Base-by-base conservation (phyloP, 2,113 vertebrate genomes). In the Xyrauchen texanus region DNA sequence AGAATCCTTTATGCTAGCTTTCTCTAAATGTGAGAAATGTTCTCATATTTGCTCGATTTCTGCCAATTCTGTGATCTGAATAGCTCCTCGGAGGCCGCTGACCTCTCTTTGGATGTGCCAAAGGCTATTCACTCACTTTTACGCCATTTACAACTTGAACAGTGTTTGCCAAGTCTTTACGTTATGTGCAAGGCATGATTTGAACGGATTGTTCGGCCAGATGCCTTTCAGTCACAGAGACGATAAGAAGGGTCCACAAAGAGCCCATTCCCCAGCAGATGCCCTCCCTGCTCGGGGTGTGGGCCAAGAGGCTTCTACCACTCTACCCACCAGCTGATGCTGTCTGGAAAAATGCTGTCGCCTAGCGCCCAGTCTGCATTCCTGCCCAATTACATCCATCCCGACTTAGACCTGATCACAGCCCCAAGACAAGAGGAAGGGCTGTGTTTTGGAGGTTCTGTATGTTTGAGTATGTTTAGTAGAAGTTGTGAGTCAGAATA, bases 351-450 rank as follows among this genome's bases (percentile, higher is more conserved):
- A 83, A 81, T 61, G 34, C 46, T 70, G 81, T 85, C 80, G 84
- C 70, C 81, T 76, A 87, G 81, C 86, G 84, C 85, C 87, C 85
- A 13, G 81, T 90, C 91, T 91, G 83, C 88, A 91, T 91, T 91
- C 87, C 90, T 89, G 68, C 85, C 84, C 91, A 91, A 92, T 91
- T 91, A 91, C 88, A 86, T 85, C 76, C 86, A 82, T 86, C 87
- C 89, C 86, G n/a, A n/a, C 91, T 93, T 91, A 91, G 85, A 81
- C 76, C 82, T 89, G 88, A 92, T 91, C 91, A 87, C 84, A 88
- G 86, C 82, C 88, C 90, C 53, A 52, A 63, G 66, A 65, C 51
- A 5, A 45, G 62, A 61, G 47, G 65, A 46, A 47, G 34, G 72
- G 12, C 12, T 9, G 68, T 63, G 66, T 52, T 45, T 76, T 42